A percentile compares a stretch with the other conserved stretches of the same genome.
Conservation (phyloP, 2,888 invertebrate species). For the Steinernema carpocapsae region DNA sequence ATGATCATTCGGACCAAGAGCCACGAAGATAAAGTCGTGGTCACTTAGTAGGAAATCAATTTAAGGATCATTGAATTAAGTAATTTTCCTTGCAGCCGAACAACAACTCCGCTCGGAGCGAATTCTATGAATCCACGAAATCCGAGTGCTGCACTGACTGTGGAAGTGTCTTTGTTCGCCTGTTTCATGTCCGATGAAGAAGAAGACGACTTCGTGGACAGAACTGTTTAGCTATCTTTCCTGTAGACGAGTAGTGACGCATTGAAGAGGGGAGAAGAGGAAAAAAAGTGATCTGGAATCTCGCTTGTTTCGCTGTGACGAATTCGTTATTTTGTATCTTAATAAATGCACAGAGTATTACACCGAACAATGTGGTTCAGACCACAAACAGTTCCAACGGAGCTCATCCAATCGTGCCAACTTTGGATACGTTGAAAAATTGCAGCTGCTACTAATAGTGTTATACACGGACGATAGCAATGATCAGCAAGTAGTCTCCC, state of each 20-base stretch:
- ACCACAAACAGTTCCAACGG: too few species aligned
- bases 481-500: too few species aligned
- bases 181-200: neutral
- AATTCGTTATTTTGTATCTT: neutral
- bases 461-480: too few species aligned
- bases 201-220: conserved; percentile 22
- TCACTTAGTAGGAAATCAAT: conserved; percentile 9
- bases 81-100: neutral
- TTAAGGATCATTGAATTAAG: too few species aligned
- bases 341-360: neutral
- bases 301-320: too few species aligned
- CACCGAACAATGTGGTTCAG: too few species aligned
- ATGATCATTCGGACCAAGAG: conserved; percentile 13
- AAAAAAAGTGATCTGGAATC: too few species aligned
- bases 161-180: neutral
- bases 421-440: too few species aligned
- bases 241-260: conserved; percentile 26
- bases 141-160: conserved; percentile 17
- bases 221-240: conserved; percentile 20
- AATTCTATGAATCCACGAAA: conserved; percentile 8
- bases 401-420: too few species aligned
- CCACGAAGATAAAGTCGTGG: conserved; percentile 13
- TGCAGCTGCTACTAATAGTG: too few species aligned
- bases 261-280: neutral
- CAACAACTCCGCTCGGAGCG: conserved; percentile 15